These are phyloP conservation scores for Macrophya annulata DNA, from an alignment of 2,888 invertebrate species.

Conservation along the genomic window DNA sequence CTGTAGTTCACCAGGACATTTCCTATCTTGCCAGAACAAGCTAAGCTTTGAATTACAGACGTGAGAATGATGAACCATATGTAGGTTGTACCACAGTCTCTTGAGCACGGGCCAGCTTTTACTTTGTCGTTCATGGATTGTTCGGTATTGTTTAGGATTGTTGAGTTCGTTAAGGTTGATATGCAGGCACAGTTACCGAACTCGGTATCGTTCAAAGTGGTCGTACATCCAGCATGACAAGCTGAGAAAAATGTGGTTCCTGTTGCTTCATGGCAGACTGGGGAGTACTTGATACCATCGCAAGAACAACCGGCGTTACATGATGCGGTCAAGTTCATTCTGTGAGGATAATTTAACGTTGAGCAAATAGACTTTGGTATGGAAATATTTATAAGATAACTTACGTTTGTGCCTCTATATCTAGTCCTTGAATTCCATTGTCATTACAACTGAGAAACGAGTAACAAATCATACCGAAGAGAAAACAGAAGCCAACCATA, in stretches of 20 bases:
- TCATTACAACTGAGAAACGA: slow-evolving; percentile 82
- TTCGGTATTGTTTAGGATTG: slow-evolving; percentile 40
- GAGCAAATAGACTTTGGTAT: neutral
- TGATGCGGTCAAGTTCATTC: slow-evolving; percentile 80
- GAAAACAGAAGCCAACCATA: slow-evolving; percentile 81
- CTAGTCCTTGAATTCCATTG: slow-evolving; percentile 76
- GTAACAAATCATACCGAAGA: slow-evolving; percentile 81
- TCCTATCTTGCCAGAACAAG: slow-evolving; percentile 85
- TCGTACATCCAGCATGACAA: slow-evolving; percentile 87
- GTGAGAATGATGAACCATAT: slow-evolving; percentile 80
- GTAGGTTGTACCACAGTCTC: slow-evolving; percentile 76
- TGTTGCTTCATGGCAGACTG: slow-evolving; percentile 83
- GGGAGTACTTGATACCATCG: slow-evolving; percentile 83
- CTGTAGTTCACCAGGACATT: slow-evolving; percentile 86
- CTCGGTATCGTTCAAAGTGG: slow-evolving; percentile 71
- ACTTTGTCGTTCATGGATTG: slow-evolving; percentile 61
- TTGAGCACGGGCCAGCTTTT: slow-evolving; percentile 75
- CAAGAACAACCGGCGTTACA: slow-evolving; percentile 85
- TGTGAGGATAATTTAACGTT: slow-evolving; percentile 64
- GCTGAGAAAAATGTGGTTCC: slow-evolving; percentile 86
- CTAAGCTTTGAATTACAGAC: slow-evolving; percentile 82
- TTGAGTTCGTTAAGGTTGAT: slow-evolving; percentile 27
- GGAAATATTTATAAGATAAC: neutral
- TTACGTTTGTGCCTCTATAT: slow-evolving; percentile 74
- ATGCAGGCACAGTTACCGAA: slow-evolving; percentile 75